These are phyloP conservation scores for Colletes collaris DNA, from an alignment of 2,888 invertebrate species.

Conservation along the genomic window DNA sequence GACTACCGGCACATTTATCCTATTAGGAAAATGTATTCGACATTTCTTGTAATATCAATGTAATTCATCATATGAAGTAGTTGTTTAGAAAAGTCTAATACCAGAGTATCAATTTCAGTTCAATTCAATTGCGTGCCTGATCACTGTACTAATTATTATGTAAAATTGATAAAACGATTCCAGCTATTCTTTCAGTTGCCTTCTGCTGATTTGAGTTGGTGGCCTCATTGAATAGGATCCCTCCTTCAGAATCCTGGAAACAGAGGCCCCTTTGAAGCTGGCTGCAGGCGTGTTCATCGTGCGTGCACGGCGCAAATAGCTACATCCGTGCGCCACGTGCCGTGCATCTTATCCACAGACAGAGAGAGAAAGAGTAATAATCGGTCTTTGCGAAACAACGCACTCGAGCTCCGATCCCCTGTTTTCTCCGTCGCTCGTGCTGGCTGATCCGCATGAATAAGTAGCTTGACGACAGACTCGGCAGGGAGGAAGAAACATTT, in stretches of 20 bases:
- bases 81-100: too few species aligned
- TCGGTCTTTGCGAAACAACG: not conserved
- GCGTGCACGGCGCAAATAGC: conserved; percentile 38
- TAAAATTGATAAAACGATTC: not conserved
- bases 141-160: not conserved
- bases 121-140: too few species aligned
- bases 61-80: too few species aligned
- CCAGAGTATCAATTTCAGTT: too few species aligned
- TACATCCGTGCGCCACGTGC: conserved; percentile 46
- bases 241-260: conserved; percentile 14
- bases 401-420: not conserved
- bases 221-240: not conserved
- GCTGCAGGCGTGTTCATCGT: conserved; percentile 17
- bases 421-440: conserved; percentile 22
- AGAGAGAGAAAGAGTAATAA: conserved; percentile 42
- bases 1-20: too few species aligned
- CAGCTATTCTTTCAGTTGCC: not conserved
- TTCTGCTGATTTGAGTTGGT: not conserved
- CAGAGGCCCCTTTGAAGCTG: conserved; percentile 8
- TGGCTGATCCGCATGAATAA: conserved; percentile 55
- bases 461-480: conserved; percentile 33
- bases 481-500: conserved; percentile 21
- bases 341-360: conserved; percentile 34
- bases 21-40: too few species aligned
- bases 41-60: too few species aligned